Evolutionary conservation across 2,888 invertebrate genomes (phyloP).

Genomic region (Pyrgus malvae): DNA sequence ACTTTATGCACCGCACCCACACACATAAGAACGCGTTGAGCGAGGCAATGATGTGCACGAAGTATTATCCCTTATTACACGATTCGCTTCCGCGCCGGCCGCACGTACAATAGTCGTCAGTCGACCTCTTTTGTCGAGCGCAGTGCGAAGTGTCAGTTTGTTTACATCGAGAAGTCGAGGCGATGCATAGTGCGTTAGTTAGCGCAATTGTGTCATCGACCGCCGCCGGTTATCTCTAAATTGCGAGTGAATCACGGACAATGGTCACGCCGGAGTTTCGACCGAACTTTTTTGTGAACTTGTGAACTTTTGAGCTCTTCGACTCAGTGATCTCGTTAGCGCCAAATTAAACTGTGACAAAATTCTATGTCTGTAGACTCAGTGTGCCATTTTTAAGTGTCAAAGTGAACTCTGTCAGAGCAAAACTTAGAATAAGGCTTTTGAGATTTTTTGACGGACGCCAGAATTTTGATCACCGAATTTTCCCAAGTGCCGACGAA

Average conservation of each 20-base stretch:
- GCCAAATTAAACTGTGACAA: constrained; percentile 61
- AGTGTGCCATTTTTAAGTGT: constrained; percentile 52
- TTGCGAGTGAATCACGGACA: constrained; percentile 70
- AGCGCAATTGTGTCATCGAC: constrained; percentile 76
- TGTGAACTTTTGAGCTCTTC: constrained; percentile 59
- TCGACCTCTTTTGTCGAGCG: constrained; percentile 64
- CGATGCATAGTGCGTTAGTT: constrained; percentile 73
- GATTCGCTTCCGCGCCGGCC: constrained; percentile 71
- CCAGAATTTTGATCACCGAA: constrained; percentile 34
- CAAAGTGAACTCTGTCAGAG: constrained; percentile 57
- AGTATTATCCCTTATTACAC: constrained; percentile 80
- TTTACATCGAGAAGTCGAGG: constrained; percentile 67
- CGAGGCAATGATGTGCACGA: constrained; percentile 79
- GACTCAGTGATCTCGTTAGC: constrained; percentile 51
- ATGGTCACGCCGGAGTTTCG: constrained; percentile 58
- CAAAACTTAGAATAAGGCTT: constrained; percentile 37
- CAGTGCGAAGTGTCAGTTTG: constrained; percentile 70
- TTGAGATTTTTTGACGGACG: constrained; percentile 37
- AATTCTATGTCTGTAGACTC: constrained; percentile 36
- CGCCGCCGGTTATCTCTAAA: constrained; percentile 65
- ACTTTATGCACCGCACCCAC: constrained; percentile 74
- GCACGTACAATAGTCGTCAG: constrained; percentile 73
- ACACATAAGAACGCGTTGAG: constrained; percentile 53
- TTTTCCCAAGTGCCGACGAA: constrained; percentile 14
- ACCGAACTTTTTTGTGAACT: constrained; percentile 66